Conservation (phyloP, 1,140 invertebrate genomes). For the Drosophila subobscura region DNA sequence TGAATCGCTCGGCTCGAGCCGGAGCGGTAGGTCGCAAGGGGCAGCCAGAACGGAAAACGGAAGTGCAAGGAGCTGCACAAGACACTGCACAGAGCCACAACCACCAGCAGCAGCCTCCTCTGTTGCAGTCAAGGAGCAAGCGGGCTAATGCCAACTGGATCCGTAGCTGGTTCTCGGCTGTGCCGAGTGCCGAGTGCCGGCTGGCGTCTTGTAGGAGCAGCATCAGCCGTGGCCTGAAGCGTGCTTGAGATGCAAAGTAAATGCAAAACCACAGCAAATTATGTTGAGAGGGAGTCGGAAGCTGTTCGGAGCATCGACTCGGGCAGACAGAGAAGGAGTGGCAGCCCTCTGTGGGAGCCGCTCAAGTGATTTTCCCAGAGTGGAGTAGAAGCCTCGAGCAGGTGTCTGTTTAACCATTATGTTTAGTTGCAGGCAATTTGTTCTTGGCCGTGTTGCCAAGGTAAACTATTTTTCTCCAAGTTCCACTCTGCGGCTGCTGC, state of each 20-base stretch:
- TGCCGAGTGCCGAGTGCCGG: too few relatives aligned
- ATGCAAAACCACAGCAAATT: constrained; percentile 82
- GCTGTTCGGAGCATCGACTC: constrained; percentile 29
- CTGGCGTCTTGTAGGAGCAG: constrained; percentile 22
- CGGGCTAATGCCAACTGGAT: constrained; percentile 45
- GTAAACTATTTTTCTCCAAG: constrained; percentile 49
- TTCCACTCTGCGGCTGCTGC: constrained; percentile 1
- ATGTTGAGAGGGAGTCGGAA: constrained; percentile 61
- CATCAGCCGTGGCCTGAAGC: constrained; percentile 66
- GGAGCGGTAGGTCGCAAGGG: constrained; percentile 10
- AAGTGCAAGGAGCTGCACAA: constrained; percentile 64
- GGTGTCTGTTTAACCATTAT: constrained; percentile 81
- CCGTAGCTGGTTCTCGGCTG: constrained; percentile 8
- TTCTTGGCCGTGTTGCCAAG: constrained; percentile 57
- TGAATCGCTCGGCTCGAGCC: constrained; percentile 34
- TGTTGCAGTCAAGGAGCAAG: constrained; percentile 41
- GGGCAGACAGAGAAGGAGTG: constrained; percentile 33
- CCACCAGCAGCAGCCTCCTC: constrained; percentile 28
- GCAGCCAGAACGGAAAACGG: constrained; percentile 51
- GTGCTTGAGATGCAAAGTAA: constrained; percentile 77
- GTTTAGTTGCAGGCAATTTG: constrained; percentile 82
- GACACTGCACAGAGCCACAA: constrained; percentile 22
- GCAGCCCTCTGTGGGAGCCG: constrained; percentile 29
- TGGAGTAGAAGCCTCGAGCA: constrained; percentile 63
- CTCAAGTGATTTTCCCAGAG: constrained; percentile 76